These are phyloP conservation scores for Panagrolaimus sp. DNA, from an alignment of 1,140 invertebrate species.

Conservation along the genomic window DNA sequence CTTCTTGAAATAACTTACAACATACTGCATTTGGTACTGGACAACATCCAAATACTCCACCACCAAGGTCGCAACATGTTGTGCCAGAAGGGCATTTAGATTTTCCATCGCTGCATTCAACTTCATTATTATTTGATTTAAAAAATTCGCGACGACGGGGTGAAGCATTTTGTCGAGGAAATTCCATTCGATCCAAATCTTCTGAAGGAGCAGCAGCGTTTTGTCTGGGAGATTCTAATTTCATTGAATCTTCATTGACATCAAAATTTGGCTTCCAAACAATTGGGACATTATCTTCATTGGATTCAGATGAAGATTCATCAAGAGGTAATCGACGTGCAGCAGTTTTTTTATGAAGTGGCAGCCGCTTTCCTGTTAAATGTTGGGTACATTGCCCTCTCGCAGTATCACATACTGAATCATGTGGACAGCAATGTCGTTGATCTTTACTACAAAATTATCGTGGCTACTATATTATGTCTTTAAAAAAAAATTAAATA, in stretches of 20 bases:
- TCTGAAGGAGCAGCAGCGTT: neutral
- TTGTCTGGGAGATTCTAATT: neutral
- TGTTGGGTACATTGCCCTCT: neutral
- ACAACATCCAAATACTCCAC: slow-evolving; percentile 3
- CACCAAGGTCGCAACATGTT: slow-evolving; percentile 55
- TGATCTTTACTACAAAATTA: neutral
- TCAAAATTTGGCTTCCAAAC: neutral
- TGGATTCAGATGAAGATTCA: neutral
- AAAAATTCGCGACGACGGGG: neutral
- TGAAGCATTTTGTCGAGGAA: neutral
- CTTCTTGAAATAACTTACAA: slow-evolving; percentile 28
- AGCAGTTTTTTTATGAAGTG: neutral
- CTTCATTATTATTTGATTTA: neutral
- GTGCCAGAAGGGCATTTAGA: slow-evolving; percentile 48
- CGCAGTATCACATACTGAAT: neutral
- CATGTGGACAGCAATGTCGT: slow-evolving; percentile 9
- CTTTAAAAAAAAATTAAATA: too few species aligned
- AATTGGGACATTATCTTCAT: neutral
- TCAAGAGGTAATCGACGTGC: neutral
- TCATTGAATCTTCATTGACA: neutral
- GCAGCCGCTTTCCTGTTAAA: neutral
- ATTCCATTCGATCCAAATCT: neutral
- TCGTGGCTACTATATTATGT: too few species aligned
- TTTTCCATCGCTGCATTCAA: neutral
- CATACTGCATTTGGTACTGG: slow-evolving; percentile 49